These are phyloP conservation scores for Syrista parreyssii DNA, from an alignment of 2,888 invertebrate species.

Conservation along the genomic window DNA sequence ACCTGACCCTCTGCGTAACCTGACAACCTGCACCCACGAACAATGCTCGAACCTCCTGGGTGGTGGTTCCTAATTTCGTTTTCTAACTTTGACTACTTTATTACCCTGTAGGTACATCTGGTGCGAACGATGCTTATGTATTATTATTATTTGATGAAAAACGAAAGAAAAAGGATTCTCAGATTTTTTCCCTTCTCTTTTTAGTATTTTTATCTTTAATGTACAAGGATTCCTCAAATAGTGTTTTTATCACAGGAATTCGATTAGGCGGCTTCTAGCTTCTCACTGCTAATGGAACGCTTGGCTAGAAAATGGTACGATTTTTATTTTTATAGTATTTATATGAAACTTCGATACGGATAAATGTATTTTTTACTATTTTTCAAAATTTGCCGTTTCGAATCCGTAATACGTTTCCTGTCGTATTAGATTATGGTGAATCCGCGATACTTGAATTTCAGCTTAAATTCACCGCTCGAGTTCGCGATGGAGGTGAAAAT, in stretches of 20 bases:
- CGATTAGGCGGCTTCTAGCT: not conserved
- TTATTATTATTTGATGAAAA: not conserved
- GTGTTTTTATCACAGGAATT: not conserved
- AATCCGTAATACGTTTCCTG: no score
- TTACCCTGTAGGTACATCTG: not conserved
- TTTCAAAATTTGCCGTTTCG: not conserved
- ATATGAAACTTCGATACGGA: not conserved
- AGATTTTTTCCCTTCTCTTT: conserved; percentile 29
- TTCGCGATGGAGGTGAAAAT: no score
- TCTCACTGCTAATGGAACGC: not conserved
- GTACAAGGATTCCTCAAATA: not conserved
- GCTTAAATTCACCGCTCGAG: no score
- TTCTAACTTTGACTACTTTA: not conserved
- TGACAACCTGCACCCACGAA: conserved; percentile 4
- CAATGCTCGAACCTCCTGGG: not conserved
- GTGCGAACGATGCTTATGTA: not conserved
- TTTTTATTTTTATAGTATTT: not conserved
- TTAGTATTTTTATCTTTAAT: not conserved
- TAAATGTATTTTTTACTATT: not conserved
- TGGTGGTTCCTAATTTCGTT: not conserved
- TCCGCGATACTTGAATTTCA: no score
- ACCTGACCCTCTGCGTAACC: conserved; percentile 1
- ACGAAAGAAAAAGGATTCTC: conserved; percentile 21
- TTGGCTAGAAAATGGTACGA: not conserved
- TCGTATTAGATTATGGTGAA: no score